These are phyloP conservation scores for Aporrectodea caliginosa DNA, from an alignment of 1,140 invertebrate genomes.

Conservation along the genomic window DNA sequence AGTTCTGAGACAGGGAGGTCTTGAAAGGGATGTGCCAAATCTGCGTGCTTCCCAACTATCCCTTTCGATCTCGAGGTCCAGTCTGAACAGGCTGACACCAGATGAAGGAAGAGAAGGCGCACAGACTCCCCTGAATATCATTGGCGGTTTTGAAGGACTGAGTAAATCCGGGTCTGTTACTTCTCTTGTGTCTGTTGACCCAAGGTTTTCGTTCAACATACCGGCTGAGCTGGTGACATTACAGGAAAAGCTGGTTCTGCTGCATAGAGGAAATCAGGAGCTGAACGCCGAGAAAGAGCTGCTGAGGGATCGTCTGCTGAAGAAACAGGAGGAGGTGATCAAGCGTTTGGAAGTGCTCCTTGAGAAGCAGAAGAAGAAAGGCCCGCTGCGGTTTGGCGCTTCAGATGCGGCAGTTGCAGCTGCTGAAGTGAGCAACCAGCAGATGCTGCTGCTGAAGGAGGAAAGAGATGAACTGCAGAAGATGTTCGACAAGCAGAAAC, in stretches of 20 bases:
- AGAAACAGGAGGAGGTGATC: constrained; percentile 1
- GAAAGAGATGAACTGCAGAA: constrained; percentile 9
- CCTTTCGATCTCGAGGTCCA: constrained; percentile 12
- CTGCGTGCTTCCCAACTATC: neutral
- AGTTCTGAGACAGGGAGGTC: neutral
- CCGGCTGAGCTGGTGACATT: constrained; percentile 11
- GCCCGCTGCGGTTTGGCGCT: neutral
- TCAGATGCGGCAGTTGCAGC: neutral
- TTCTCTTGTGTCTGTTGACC: constrained; percentile 10
- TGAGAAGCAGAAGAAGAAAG: constrained; percentile 11
- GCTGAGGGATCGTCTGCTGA: constrained; percentile 6
- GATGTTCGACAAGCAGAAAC: neutral
- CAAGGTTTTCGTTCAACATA: constrained; percentile 14
- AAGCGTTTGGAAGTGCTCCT: constrained; percentile 1
- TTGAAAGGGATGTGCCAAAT: neutral
- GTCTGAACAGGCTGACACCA: constrained; percentile 6
- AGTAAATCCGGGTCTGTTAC: constrained; percentile 1
- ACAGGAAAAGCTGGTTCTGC: constrained; percentile 3
- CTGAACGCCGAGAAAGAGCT: constrained; percentile 10
- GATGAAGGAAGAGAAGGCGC: neutral
- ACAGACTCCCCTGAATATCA: neutral
- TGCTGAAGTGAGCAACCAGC: constrained; percentile 15
- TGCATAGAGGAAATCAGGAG: constrained; percentile 4
- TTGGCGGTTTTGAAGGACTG: constrained; percentile 1
- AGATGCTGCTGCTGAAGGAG: constrained; percentile 7